These are phyloP conservation scores for Maccullochella peelii DNA, from an alignment of 2,113 vertebrate genomes.

Conservation along the genomic window DNA sequence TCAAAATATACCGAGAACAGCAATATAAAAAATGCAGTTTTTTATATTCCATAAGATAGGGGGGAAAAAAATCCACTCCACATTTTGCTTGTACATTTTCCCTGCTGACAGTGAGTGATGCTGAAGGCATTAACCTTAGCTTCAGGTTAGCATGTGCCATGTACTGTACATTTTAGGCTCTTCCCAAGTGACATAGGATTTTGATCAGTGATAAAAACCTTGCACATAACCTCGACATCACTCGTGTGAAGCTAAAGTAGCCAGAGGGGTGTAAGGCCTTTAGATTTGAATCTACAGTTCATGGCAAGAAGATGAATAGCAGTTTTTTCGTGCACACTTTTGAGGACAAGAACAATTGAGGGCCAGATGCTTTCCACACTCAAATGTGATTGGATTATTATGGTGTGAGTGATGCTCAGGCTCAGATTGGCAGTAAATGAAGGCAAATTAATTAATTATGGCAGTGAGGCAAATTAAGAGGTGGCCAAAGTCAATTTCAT, in stretches of 20 bases:
- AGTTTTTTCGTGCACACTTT: constrained; percentile 33
- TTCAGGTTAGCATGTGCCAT: constrained; percentile 31
- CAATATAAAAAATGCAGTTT: constrained; percentile 67
- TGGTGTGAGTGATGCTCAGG: constrained; percentile 17
- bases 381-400: constrained; percentile 64
- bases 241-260: constrained; percentile 31
- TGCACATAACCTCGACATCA: constrained; percentile 26
- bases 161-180: constrained; percentile 6
- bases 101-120: not conserved
- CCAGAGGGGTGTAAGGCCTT: constrained; percentile 47
- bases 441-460: constrained; percentile 78
- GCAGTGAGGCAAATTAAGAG: constrained; percentile 64
- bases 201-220: constrained; percentile 55
- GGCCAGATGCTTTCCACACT: constrained; percentile 21
- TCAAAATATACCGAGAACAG: constrained; percentile 73
- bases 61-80: not conserved
- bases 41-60: not conserved
- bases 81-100: not conserved
- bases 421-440: constrained; percentile 66
- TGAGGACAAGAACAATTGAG: constrained; percentile 20
- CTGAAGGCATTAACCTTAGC: constrained; percentile 41
- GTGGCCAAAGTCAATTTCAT: constrained; percentile 73
- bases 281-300: constrained; percentile 58
- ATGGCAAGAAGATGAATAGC: constrained; percentile 21
- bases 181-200: constrained; percentile 34